These are phyloP conservation scores for Triops cancriformis DNA, from an alignment of 1,140 invertebrate species.

Conservation along the genomic window DNA sequence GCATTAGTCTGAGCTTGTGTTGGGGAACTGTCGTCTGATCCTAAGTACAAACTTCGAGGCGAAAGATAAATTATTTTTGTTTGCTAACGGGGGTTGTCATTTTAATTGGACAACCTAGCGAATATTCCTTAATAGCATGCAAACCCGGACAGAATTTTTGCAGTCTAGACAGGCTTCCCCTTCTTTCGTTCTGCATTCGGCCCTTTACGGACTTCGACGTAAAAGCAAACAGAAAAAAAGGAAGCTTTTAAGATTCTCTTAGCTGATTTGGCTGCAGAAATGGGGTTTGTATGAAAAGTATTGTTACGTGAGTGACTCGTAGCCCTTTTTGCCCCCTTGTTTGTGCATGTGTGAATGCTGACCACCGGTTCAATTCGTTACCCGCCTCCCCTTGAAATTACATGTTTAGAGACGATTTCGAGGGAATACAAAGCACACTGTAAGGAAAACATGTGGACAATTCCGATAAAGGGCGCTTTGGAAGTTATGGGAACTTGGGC, in stretches of 20 bases:
- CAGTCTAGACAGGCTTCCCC: neutral
- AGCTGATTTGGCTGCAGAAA: neutral
- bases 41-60: neutral
- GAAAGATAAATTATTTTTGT: neutral
- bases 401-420: neutral
- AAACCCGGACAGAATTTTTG: neutral
- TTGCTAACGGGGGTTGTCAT: neutral
- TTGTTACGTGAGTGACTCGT: too few relatives aligned
- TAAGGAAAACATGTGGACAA: neutral
- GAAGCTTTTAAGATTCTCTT: neutral
- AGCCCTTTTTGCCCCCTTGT: too few relatives aligned
- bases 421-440: neutral
- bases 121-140: neutral
- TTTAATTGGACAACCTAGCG: neutral
- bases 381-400: too few relatives aligned
- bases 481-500: neutral
- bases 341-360: too few relatives aligned
- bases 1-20: neutral
- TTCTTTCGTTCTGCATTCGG: neutral
- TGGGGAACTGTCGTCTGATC: neutral
- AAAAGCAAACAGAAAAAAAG: neutral
- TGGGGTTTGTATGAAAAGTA: neutral
- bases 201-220: neutral
- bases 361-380: too few relatives aligned
- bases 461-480: neutral